Base-by-base conservation (phyloP, 2,888 invertebrate species). In the Hydroisotoma schaefferi region DNA sequence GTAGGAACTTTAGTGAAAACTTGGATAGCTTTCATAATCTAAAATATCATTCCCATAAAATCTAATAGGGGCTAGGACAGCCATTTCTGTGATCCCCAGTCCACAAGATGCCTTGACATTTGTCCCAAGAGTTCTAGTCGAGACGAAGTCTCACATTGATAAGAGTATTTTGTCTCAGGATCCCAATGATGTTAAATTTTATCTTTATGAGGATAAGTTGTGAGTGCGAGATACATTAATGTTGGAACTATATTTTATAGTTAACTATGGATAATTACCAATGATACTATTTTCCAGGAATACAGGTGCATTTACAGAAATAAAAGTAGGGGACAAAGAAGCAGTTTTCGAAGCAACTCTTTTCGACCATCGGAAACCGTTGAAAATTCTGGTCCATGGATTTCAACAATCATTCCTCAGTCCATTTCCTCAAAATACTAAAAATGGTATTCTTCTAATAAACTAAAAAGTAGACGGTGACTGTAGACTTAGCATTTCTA, bases 1-100 rank as follows among this genome's bases (percentile, higher is more conserved):
- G 47, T 52, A 46, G 92, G 90, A 58, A 80, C 87, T 55, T 75
- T 92, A 37, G 87, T 91, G 0, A 89, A 89, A 73, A n/a, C n/a
- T n/a, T n/a, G n/a, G n/a, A n/a, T n/a, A n/a, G n/a, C n/a, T n/a
- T n/a, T n/a, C n/a, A n/a, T n/a, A n/a, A n/a, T n/a, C n/a, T n/a
- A n/a, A n/a, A n/a, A n/a, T n/a, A n/a, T n/a, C n/a, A n/a, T n/a
- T n/a, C n/a, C n/a, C n/a, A n/a, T n/a, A n/a, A n/a, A n/a, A n/a
- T n/a, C n/a, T n/a, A n/a, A n/a, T n/a, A n/a, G n/a, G n/a, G n/a
- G n/a, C n/a, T n/a, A n/a, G n/a, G n/a, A n/a, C n/a, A n/a, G n/a
- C n/a, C n/a, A n/a, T n/a, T n/a, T 38, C 40, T 5, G 2, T 23
- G 8, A 43, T 53, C 5, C 40, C 53, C 2, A 43, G 43, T 23